Conservation (phyloP, 1,140 invertebrate genomes). For the Diachasma alloeum region DNA sequence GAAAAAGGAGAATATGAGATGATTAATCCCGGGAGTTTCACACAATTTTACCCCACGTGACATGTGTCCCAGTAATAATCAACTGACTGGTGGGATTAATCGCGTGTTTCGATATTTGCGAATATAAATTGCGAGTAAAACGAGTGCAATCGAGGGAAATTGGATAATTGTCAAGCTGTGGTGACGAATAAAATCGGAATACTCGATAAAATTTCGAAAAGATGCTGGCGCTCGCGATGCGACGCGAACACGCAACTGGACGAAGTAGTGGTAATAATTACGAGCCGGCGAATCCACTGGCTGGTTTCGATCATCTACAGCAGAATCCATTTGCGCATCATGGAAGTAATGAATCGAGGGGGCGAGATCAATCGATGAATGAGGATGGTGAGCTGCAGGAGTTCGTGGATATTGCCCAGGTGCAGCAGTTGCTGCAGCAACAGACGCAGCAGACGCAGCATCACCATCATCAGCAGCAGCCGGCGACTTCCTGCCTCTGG, state of each 20-base stretch:
- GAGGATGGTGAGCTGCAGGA: constrained; percentile 57
- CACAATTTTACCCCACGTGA: not conserved
- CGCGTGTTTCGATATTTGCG: not conserved
- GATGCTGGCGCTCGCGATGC: constrained; percentile 64
- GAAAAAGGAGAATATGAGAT: not conserved
- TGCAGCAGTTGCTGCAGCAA: constrained; percentile 57
- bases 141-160: not conserved
- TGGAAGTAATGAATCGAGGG: constrained; percentile 32
- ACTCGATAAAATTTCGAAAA: constrained; percentile 51
- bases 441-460: constrained; percentile 54
- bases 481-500: constrained; percentile 52
- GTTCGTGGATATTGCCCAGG: constrained; percentile 60
- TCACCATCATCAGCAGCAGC: constrained; percentile 47
- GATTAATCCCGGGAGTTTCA: not conserved
- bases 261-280: constrained; percentile 52
- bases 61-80: not conserved
- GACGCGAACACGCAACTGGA: constrained; percentile 63
- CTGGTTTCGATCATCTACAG: constrained; percentile 59
- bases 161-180: not conserved
- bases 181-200: not conserved
- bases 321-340: constrained; percentile 51
- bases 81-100: not conserved
- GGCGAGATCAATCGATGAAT: constrained; percentile 47
- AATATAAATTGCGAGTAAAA: no score
- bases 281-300: constrained; percentile 56